These are phyloP conservation scores for Osmerus eperlanus DNA, from an alignment of 2,113 vertebrate genomes.

Conservation along the genomic window DNA sequence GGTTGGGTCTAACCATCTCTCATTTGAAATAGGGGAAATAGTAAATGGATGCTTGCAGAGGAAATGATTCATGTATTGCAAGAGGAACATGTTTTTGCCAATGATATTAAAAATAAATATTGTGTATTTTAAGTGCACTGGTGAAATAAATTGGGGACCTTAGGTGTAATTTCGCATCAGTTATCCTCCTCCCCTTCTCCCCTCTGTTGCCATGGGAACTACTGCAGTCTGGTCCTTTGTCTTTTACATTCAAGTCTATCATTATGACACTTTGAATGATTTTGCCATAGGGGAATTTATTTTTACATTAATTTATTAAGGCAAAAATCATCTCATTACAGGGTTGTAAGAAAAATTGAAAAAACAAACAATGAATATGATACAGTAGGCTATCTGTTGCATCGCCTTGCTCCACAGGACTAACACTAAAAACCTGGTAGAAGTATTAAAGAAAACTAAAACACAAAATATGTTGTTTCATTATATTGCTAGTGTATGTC, in stretches of 20 bases:
- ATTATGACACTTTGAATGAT: neutral
- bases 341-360: too few relatives aligned
- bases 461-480: too few relatives aligned
- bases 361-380: too few relatives aligned
- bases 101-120: neutral
- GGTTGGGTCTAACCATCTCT: slow-evolving; percentile 63
- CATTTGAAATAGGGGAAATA: slow-evolving; percentile 21
- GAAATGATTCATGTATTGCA: neutral
- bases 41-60: slow-evolving; percentile 19
- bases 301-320: too few relatives aligned
- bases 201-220: slow-evolving; percentile 78
- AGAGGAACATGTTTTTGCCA: slow-evolving; percentile 2
- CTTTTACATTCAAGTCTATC: slow-evolving; percentile 5
- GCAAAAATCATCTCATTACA: too few relatives aligned
- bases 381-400: too few relatives aligned
- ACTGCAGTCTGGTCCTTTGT: slow-evolving; percentile 60
- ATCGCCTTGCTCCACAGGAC: too few relatives aligned
- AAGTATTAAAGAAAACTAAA: too few relatives aligned
- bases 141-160: neutral
- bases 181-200: slow-evolving; percentile 40
- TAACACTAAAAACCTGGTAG: too few relatives aligned
- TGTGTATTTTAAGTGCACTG: neutral
- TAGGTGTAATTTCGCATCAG: slow-evolving; percentile 9
- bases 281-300: neutral
- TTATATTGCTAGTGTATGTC: too few relatives aligned